phyloP scores from a whole-genome alignment of 2,797 vertebrate genomes.

The Bradypus variegatus region DNA sequence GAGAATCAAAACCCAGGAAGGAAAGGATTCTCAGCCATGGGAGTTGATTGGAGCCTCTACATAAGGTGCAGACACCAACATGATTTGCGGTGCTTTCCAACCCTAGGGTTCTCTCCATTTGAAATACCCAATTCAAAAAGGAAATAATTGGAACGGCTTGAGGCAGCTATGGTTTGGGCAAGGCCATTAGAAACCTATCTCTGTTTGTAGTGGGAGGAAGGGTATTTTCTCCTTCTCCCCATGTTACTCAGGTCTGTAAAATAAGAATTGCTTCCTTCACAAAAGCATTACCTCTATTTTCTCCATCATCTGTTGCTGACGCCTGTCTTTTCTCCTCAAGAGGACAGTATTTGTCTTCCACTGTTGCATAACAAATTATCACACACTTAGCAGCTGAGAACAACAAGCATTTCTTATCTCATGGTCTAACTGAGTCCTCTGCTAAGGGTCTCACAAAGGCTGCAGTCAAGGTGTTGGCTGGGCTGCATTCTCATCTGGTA shows the following conservation, averaged over 20 bases:
- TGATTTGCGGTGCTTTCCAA: background rate
- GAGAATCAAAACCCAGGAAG: background rate
- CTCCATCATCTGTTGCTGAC: background rate
- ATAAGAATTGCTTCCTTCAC: background rate
- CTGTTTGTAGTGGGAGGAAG: background rate
- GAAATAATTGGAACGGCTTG: background rate
- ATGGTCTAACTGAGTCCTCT: background rate
- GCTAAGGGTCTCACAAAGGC: background rate
- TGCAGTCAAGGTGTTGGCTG: background rate
- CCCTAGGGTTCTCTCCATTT: constrained; percentile 4
- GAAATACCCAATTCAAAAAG: constrained; percentile 24
- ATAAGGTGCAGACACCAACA: background rate
- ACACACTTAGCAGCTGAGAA: background rate
- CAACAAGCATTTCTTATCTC: background rate
- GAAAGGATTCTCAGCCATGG: background rate
- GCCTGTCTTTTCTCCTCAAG: background rate
- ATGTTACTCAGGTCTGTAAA: background rate
- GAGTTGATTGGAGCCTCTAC: background rate
- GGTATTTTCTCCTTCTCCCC: background rate
- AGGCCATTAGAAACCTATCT: background rate
- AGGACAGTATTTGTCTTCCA: background rate
- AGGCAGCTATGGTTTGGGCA: background rate
- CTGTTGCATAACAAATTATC: background rate
- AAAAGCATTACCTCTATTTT: background rate
- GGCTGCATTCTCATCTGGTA: background rate